Percentiles rank a stretch among this genome's conserved stretches.
Evolutionary conservation across 2,888 invertebrate genomes (phyloP).

Genomic region (Andrena hattorfiana): DNA sequence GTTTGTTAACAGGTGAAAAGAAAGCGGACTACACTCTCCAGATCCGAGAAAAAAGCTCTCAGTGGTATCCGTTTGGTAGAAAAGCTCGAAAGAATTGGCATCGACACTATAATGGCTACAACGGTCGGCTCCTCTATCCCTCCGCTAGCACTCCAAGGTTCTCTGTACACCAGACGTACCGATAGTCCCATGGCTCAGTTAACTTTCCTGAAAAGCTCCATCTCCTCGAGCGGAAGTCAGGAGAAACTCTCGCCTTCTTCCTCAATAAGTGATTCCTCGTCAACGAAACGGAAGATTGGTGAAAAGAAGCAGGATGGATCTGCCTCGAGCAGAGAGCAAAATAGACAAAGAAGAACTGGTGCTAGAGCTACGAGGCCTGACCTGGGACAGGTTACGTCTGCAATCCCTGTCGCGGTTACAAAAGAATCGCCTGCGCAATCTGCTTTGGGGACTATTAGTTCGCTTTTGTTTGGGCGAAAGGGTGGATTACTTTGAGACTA

Average conservation of each 20-base stretch:
- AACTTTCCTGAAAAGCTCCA: constrained; percentile 88
- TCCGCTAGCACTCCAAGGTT: constrained; percentile 88
- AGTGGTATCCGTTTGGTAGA: constrained; percentile 88
- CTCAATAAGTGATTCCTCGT: constrained; percentile 60
- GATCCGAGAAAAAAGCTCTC: constrained; percentile 84
- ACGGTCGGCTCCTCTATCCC: constrained; percentile 87
- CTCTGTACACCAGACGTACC: constrained; percentile 88
- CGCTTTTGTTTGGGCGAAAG: constrained; percentile 93
- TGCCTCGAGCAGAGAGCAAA: constrained; percentile 76
- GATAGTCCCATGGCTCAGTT: constrained; percentile 93
- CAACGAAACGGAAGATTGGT: constrained; percentile 15
- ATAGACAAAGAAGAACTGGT: constrained; percentile 86
- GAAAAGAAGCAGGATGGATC: constrained; percentile 71
- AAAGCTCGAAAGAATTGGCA: constrained; percentile 89
- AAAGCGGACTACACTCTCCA: constrained; percentile 80
- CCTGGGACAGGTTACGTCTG: constrained; percentile 86
- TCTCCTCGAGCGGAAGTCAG: constrained; percentile 83
- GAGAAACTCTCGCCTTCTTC: constrained; percentile 79
- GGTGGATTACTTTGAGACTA: constrained; percentile 90
- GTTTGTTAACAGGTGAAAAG: constrained; percentile 75
- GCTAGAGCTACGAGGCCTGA: constrained; percentile 87
- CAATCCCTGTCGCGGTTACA: constrained; percentile 72
- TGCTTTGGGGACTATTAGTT: constrained; percentile 91
- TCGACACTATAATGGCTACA: constrained; percentile 89
- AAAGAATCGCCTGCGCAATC: constrained; percentile 84